Percentiles rank a stretch among this genome's conserved stretches.
Evolutionary conservation across 2,113 vertebrate species (phyloP).

Genomic region (Cheilinus undulatus): DNA sequence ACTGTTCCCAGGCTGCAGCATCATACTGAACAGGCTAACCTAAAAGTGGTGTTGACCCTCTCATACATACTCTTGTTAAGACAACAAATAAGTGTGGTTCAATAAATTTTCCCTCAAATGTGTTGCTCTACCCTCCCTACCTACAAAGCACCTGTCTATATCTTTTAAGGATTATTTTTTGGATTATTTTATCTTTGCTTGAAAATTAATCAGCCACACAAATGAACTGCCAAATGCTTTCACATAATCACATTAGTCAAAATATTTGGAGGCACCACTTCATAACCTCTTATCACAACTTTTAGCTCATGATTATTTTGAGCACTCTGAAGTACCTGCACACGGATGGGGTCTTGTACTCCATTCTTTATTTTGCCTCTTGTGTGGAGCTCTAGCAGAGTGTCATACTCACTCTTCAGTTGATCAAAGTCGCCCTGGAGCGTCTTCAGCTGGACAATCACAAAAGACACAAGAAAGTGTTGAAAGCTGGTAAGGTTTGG

Average conservation of each 20-base stretch:
- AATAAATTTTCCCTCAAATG: background rate
- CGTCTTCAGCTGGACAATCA: conserved; percentile 75
- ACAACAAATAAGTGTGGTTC: no score
- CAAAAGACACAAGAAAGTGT: background rate
- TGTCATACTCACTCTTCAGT: conserved; percentile 81
- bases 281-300: background rate
- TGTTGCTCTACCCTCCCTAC: no score
- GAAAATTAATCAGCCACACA: background rate
- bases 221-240: background rate
- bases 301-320: background rate
- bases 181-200: background rate
- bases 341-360: conserved; percentile 14
- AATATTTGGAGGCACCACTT: background rate
- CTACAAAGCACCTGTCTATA: no score
- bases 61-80: no score
- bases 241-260: background rate
- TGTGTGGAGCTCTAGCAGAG: conserved; percentile 84
- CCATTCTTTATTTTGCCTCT: conserved; percentile 70
- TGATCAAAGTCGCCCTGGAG: conserved; percentile 82
- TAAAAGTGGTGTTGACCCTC: no score
- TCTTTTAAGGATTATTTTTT: no score
- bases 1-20: no score
- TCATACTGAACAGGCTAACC: no score
- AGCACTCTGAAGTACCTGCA: conserved; percentile 33
- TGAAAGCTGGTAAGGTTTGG: background rate